Evolutionary conservation across 1,140 invertebrate genomes (phyloP).

Genomic region (Charaxes varanes): DNA sequence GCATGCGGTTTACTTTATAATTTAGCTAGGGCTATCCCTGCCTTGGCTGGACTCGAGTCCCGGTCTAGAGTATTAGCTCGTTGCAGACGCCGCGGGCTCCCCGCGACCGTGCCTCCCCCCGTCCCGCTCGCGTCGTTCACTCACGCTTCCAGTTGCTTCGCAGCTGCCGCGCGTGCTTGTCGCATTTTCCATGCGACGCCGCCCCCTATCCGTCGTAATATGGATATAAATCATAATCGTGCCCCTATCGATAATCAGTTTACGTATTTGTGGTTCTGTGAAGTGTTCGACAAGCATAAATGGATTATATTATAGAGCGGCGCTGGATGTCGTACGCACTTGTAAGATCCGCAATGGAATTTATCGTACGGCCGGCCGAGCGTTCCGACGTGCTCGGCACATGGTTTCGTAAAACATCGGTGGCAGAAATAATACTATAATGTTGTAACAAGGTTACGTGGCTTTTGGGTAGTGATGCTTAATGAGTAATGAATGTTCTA

Average conservation of each 20-base stretch:
- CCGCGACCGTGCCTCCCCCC: constrained; percentile 16
- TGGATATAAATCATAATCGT: constrained; percentile 68
- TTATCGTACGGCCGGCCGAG: constrained; percentile 53
- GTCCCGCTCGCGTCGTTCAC: constrained; percentile 16
- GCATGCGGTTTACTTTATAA: constrained; percentile 61
- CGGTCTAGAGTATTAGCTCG: too few species aligned
- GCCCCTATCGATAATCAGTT: constrained; percentile 61
- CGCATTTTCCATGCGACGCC: constrained; percentile 59
- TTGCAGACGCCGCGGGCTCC: constrained; percentile 46
- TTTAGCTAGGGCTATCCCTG: constrained; percentile 37
- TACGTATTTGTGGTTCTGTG: constrained; percentile 66
- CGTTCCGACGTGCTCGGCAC: constrained; percentile 66
- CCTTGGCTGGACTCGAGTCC: too few species aligned
- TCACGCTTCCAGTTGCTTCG: constrained; percentile 50
- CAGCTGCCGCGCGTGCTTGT: constrained; percentile 63
- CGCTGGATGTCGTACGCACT: constrained; percentile 33
- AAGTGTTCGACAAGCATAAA: constrained; percentile 67
- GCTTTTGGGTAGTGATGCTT: constrained; percentile 1
- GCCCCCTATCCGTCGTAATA: constrained; percentile 55
- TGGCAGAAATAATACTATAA: constrained; percentile 41
- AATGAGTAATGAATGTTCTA: too few species aligned
- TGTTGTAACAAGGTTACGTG: constrained; percentile 7
- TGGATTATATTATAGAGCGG: constrained; percentile 72
- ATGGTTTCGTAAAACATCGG: constrained; percentile 61
- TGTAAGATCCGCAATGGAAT: constrained; percentile 66